phyloP scores from a whole-genome alignment of 2,113 vertebrate genomes.

The Ramphastos sulfuratus region DNA sequence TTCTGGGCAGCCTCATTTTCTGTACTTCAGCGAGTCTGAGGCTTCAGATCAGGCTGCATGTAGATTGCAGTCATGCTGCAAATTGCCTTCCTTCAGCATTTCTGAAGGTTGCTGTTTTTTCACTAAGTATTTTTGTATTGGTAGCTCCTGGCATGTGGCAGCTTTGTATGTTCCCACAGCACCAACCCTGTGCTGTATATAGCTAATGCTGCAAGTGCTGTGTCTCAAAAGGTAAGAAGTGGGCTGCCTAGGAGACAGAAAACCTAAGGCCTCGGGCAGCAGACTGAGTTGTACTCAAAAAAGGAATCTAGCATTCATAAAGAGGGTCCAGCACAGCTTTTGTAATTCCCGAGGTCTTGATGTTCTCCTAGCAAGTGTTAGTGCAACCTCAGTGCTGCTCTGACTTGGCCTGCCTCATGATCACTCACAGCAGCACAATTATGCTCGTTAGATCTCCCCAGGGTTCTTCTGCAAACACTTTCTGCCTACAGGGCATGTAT shows the following conservation, averaged over 20 bases:
- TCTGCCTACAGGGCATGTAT: neutral
- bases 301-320: neutral
- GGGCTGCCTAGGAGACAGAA: neutral
- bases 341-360: neutral
- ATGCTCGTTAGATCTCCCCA: neutral
- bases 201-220: neutral
- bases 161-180: neutral
- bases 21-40: neutral
- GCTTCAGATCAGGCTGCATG: neutral
- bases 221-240: neutral
- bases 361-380: neutral
- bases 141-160: neutral
- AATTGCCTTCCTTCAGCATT: neutral
- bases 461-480: neutral
- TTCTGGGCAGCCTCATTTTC: neutral
- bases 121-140: neutral
- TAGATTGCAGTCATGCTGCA: neutral
- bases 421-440: fast-evolving
- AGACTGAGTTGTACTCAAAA: fast-evolving
- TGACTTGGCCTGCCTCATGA: neutral
- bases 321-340: neutral
- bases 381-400: neutral
- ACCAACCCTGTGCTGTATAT: neutral
- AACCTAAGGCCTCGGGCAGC: fast-evolving
- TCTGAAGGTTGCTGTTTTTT: neutral